Base-by-base conservation (phyloP, 2,888 invertebrate species). In the Pediacus dermestoides region DNA sequence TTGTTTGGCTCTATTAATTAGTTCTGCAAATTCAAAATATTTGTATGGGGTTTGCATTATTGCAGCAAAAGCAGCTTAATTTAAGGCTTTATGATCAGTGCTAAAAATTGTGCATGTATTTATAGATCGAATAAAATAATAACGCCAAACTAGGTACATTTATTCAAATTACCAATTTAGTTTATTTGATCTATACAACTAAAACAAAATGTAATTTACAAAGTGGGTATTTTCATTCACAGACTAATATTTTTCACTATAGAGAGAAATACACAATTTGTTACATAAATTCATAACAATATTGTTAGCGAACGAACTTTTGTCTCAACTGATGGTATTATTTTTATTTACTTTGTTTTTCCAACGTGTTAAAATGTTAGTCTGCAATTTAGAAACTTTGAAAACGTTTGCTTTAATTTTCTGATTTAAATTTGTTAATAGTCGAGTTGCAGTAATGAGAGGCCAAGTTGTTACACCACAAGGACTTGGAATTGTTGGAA, bases 371-470 rank as follows among this genome's bases (percentile, higher is more conserved):
- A 23, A 23, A 23, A 23, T 23, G 23, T 23, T 23, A 23, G 23
- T 23, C 23, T 23, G 13, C 10, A 34, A 27, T 23, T 22, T 26
- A 21, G n/a, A n/a, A 11, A 23, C 13, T 25, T 25, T 30, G 39
- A 46, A 14, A 28, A 28, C n/a, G 10, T 28, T 10, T 11, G 10
- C 3, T 14, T 12, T 28, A 11, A 9, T 28, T n/a, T 28, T 28
- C 28, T 28, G 12, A 28, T 28, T 28, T 28, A 28, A 28, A 28
- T 28, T 7, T 28, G 28, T 64, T 58, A 51, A 75, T 82, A 99
- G 97, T 77, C 92, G 96, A 70, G 96, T 94, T 63, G 93, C 97
- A 64, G 96, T 99, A 70, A 93, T 99, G 81, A 83, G 97, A 65
- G 99, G 99, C 55, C 89, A 91, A 74, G 95, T 99, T 64, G 83